Evolutionary conservation across 2,888 invertebrate genomes (phyloP).

Genomic region (Dastarcus helophoroides): DNA sequence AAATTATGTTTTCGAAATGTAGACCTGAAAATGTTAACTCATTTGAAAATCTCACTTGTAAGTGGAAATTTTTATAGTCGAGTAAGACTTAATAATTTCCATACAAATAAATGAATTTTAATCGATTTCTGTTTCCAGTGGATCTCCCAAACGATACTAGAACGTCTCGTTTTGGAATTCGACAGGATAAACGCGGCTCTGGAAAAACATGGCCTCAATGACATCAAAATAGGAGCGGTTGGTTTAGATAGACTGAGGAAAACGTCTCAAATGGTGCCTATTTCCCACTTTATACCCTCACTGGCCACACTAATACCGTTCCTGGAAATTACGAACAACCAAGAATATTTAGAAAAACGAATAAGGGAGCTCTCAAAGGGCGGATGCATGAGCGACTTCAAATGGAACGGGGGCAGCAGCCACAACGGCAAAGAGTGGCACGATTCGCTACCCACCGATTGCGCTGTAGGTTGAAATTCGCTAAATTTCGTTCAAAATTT

Average conservation of each 20-base stretch:
- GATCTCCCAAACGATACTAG: constrained; percentile 74
- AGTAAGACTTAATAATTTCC: too few species aligned
- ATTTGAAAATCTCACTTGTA: too few species aligned
- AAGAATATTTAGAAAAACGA: constrained; percentile 73
- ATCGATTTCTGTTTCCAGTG: constrained; percentile 51
- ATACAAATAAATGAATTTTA: too few species aligned
- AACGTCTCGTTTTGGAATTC: constrained; percentile 64
- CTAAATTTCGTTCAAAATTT: constrained; percentile 6
- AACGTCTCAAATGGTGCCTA: constrained; percentile 48
- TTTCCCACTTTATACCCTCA: constrained; percentile 44
- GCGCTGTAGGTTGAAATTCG: constrained; percentile 53
- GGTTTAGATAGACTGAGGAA: constrained; percentile 65
- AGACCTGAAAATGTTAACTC: too few species aligned
- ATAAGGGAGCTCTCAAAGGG: constrained; percentile 69
- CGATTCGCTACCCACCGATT: constrained; percentile 74
- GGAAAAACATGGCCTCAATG: constrained; percentile 54
- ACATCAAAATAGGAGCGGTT: constrained; percentile 55
- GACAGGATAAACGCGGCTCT: constrained; percentile 58
- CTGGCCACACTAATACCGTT: constrained; percentile 61
- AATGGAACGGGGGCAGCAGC: constrained; percentile 74
- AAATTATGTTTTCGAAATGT: too few species aligned
- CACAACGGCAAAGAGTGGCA: constrained; percentile 69
- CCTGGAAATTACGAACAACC: constrained; percentile 70
- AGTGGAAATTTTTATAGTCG: too few species aligned
- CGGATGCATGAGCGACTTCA: constrained; percentile 79